phyloP scores from a whole-genome alignment of 2,797 vertebrate species.

The Hapalemur alaotrensis region DNA sequence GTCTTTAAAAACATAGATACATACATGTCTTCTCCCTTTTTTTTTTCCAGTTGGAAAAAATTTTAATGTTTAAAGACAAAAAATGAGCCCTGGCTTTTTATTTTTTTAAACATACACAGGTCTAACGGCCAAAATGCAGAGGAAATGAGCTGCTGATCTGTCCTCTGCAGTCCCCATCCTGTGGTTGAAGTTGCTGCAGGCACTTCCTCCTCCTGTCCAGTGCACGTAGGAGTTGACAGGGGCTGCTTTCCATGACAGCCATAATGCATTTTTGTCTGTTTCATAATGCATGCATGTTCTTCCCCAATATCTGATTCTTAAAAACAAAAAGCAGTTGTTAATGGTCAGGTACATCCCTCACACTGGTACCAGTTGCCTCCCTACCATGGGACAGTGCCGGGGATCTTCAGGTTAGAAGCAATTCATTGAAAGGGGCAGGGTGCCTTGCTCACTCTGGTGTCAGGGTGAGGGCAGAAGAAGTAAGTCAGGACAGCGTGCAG shows the following conservation, averaged over 20 bases:
- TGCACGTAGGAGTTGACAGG: background rate
- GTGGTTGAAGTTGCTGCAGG: background rate
- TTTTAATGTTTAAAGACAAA: conserved; percentile 82
- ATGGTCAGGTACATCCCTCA: background rate
- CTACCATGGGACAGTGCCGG: background rate
- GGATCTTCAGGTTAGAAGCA: background rate
- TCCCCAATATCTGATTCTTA: background rate
- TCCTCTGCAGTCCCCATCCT: background rate
- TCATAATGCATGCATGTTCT: background rate
- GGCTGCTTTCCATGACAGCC: background rate
- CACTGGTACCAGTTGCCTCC: background rate
- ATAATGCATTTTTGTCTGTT: background rate
- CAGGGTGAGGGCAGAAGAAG: background rate
- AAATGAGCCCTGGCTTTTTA: conserved; percentile 54
- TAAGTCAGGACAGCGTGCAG: background rate
- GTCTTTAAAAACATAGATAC: background rate
- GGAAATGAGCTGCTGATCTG: background rate
- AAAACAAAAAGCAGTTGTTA: background rate
- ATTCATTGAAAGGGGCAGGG: background rate
- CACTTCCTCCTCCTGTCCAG: background rate
- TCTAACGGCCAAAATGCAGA: conserved; percentile 3
- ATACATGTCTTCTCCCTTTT: background rate
- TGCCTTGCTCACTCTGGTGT: background rate
- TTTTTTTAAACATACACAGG: conserved; percentile 21
- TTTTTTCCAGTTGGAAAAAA: conserved; percentile 73